Conservation (phyloP, 2,888 invertebrate species). For the Acanthococcus lagerstroemiae region DNA sequence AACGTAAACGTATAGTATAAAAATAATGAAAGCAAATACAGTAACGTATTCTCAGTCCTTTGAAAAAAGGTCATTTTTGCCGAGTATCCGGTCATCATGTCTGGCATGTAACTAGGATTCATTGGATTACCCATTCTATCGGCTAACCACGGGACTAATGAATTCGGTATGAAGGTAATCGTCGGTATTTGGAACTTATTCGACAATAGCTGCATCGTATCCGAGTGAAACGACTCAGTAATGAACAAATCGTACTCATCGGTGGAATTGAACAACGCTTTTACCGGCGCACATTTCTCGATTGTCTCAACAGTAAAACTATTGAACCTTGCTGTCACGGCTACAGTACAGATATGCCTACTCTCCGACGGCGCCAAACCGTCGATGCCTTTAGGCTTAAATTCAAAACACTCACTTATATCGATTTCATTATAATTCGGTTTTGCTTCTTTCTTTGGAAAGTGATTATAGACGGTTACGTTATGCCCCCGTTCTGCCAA, state of each 20-base stretch:
- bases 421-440: constrained; percentile 15
- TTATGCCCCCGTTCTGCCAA: constrained; percentile 31
- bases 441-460: constrained; percentile 1
- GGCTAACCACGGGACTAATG: constrained; percentile 18
- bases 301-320: background rate
- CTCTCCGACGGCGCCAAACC: background rate
- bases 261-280: constrained; percentile 3
- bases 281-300: background rate
- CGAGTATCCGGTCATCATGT: background rate
- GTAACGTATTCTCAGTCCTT: constrained; percentile 6
- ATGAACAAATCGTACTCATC: constrained; percentile 26
- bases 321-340: background rate
- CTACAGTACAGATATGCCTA: too few species aligned
- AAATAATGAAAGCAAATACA: background rate
- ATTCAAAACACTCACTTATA: background rate
- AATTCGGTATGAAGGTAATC: constrained; percentile 13
- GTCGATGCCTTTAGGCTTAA: background rate
- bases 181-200: constrained; percentile 12
- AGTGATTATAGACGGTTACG: constrained; percentile 27
- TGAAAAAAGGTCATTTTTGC: constrained; percentile 20
- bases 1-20: background rate
- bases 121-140: constrained; percentile 7
- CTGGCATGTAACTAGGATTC: constrained; percentile 2
- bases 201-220: constrained; percentile 17
- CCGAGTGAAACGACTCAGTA: constrained; percentile 24